phyloP scores from a whole-genome alignment of 2,888 invertebrate genomes.

The Dryobota labecula region DNA sequence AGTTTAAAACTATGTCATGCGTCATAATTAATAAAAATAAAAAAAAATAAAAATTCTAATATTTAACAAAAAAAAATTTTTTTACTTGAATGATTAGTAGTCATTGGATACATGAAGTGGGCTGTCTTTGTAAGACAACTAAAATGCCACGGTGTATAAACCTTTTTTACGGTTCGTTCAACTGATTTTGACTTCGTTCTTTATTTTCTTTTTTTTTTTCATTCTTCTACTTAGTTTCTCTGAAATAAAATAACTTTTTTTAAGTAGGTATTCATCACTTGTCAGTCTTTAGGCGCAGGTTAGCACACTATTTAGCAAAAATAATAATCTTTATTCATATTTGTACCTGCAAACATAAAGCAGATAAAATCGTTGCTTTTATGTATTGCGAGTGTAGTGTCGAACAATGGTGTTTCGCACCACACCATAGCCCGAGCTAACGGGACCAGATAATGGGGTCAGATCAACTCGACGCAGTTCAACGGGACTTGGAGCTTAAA shows the following conservation, averaged over 20 bases:
- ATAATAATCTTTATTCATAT: neutral
- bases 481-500: constrained; percentile 62
- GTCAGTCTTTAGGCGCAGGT: neutral
- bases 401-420: constrained; percentile 76
- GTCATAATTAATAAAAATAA: too few relatives aligned
- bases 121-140: too few relatives aligned
- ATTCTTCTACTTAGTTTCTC: too few relatives aligned
- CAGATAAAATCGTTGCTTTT: constrained; percentile 32
- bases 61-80: too few relatives aligned
- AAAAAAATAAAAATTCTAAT: too few relatives aligned
- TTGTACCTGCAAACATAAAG: constrained; percentile 11
- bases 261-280: neutral
- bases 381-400: constrained; percentile 29
- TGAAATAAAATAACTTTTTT: neutral
- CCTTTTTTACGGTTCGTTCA: too few relatives aligned
- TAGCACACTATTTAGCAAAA: neutral
- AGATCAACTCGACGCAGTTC: constrained; percentile 63
- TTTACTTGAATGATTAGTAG: too few relatives aligned
- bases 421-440: constrained; percentile 69
- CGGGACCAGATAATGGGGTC: constrained; percentile 74
- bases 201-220: too few relatives aligned
- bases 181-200: too few relatives aligned
- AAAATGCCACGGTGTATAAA: too few relatives aligned
- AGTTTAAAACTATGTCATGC: too few relatives aligned
- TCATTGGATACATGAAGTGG: too few relatives aligned